Evolutionary conservation across 2,113 vertebrate genomes (phyloP).

Genomic region (Esox niger): DNA sequence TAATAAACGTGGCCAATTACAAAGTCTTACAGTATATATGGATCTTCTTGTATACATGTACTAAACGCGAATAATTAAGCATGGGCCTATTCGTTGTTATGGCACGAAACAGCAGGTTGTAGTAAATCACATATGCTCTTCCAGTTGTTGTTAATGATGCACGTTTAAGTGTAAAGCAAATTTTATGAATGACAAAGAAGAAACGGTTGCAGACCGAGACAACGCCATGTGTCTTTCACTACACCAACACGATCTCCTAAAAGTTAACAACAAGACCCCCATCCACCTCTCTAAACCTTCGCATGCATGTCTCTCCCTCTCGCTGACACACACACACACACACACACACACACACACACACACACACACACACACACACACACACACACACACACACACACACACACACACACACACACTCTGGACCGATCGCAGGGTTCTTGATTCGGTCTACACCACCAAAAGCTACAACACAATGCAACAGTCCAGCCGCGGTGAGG

Average conservation of each 20-base stretch:
- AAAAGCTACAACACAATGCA: constrained; percentile 41
- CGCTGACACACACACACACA: constrained; percentile 11
- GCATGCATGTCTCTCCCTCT: too few species aligned
- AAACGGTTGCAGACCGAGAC: constrained; percentile 24
- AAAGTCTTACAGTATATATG: background rate
- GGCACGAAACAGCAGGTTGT: too few species aligned
- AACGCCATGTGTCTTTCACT: constrained; percentile 51
- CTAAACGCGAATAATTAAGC: background rate
- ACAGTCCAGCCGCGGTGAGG: constrained; percentile 41
- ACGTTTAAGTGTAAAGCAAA: background rate
- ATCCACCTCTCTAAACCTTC: constrained; percentile 5
- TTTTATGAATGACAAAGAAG: constrained; percentile 5
- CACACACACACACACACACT: constrained; percentile 10
- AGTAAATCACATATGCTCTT: too few species aligned
- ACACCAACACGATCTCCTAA: constrained; percentile 12
- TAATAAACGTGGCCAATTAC: background rate
- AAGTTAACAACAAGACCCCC: constrained; percentile 11
- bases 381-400: constrained; percentile 4
- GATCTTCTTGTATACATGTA: background rate
- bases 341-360: background rate
- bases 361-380: constrained; percentile 16
- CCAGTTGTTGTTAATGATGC: too few species aligned
- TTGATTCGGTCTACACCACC: constrained; percentile 51
- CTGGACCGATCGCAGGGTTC: constrained; percentile 34
- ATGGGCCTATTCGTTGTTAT: background rate